Evolutionary conservation across 2,797 vertebrate species (phyloP), one percentile per base, ranked within the genome.

Genomic region (Oophaga sylvatica): DNA sequence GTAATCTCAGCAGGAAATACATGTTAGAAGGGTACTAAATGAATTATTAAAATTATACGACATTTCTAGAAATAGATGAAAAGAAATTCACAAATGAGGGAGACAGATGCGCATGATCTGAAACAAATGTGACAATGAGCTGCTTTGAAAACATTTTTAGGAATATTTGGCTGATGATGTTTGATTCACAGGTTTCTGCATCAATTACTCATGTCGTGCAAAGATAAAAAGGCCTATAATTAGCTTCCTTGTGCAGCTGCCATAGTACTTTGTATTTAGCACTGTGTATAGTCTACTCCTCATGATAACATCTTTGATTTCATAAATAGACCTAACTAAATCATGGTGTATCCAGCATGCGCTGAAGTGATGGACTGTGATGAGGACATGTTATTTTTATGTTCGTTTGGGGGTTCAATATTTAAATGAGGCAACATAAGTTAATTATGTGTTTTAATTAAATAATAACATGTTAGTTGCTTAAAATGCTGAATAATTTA

Each of bases 171-270:
- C 90, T 90, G 90, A 81, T 90, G 73, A 71, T 83, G 35, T 92
- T 90, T 88, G 81, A 89, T 92, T 93, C 83, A n/a, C 91, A 90
- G 15, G 76, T 92, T 93, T 92, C 90, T 92, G n/a, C 84, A 92
- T 91, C 87, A 92, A 90, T 94, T 92, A 91, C 17, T 6, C 80
- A 84, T 89, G 92, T 92, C 88, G 91, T 90, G 91, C 89, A 90
- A 94, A 94, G 68, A 57, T 81, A 91, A 94, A 94, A 88, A 91
- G 31, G 41, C 90, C 92, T 67, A 87, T 92, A 93, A 93, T 95
- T 94, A 94, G 90, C 65, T 29, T 92, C 87, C 87, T 91, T 89
- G 48, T 92, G 89, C 89, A 91, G 90, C 91, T 94, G 90, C 90
- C 90, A 88, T 85, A 65, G 56, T 90, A 86, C 80, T 89, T 93